Evolutionary conservation across 2,888 invertebrate genomes (phyloP).

Genomic region (Drosophila pseudotalamancana): DNA sequence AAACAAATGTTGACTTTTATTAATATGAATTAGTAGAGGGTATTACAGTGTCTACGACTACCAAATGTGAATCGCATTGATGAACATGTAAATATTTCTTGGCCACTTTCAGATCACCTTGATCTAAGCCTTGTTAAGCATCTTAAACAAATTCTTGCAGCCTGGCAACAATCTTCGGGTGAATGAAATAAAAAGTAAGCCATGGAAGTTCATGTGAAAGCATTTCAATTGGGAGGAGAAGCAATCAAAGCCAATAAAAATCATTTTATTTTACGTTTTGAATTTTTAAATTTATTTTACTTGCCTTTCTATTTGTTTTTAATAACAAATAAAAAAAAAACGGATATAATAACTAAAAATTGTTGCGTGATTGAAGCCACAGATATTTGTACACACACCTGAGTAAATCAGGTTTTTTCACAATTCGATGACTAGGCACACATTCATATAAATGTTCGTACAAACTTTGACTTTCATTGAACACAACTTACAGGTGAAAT

Average conservation of each 20-base stretch:
- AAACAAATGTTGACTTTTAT: conserved; percentile 3
- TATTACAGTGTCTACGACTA: no score
- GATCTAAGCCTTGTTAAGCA: no score
- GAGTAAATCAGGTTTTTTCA: no score
- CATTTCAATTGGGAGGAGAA: not conserved
- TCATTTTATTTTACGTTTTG: not conserved
- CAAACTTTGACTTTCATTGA: not conserved
- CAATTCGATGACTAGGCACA: not conserved
- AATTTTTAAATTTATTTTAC: conserved; percentile 1
- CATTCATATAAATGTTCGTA: not conserved
- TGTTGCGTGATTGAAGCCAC: not conserved
- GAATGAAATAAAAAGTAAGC: not conserved
- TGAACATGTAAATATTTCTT: no score
- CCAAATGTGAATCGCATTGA: no score
- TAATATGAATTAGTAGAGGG: not conserved
- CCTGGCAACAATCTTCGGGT: no score
- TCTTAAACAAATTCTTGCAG: not conserved
- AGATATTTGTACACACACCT: not conserved
- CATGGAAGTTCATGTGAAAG: not conserved
- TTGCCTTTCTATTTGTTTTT: not conserved
- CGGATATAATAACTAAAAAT: not conserved
- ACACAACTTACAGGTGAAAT: no score
- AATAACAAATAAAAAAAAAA: no score
- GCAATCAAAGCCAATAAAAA: not conserved
- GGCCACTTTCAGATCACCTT: no score